A percentile compares a stretch with the other conserved stretches of the same genome.
These are phyloP conservation scores for Gallinago solitaria DNA, from an alignment of 2,797 vertebrate genomes.

Conservation along the genomic window DNA sequence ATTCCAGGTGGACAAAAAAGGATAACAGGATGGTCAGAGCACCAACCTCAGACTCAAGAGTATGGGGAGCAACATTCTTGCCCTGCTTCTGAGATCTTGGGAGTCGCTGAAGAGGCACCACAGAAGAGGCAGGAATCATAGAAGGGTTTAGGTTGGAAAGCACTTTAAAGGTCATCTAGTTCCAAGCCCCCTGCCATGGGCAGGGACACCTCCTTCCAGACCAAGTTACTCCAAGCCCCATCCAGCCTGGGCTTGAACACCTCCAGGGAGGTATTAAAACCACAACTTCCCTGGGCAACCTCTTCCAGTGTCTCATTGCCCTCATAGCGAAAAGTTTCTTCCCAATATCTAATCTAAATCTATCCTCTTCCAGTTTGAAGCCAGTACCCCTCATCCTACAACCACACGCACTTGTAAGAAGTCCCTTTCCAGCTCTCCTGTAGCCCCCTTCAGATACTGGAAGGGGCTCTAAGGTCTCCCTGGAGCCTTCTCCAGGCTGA, in stretches of 20 bases:
- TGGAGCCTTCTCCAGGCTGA: neutral
- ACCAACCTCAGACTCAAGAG: fast-evolving
- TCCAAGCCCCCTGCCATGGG: neutral
- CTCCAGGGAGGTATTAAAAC: neutral
- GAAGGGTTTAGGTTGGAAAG: neutral
- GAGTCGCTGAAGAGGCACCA: neutral
- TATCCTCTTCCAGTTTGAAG: neutral
- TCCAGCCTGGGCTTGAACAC: neutral
- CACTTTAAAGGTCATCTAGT: too few species aligned
- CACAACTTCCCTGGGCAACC: neutral
- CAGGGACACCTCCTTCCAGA: neutral
- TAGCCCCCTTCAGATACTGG: neutral
- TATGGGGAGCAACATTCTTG: neutral
- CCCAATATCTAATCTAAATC: neutral
- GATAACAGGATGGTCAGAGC: neutral
- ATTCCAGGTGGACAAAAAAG: neutral
- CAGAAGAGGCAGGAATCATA: neutral
- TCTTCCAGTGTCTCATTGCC: neutral
- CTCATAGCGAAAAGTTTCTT: neutral
- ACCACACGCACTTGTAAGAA: neutral
- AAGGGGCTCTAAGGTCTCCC: neutral
- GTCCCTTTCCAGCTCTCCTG: neutral
- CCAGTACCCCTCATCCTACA: neutral
- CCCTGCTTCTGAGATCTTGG: neutral
- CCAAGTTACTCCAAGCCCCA: neutral